Evolutionary conservation across 2,113 vertebrate genomes (phyloP), one percentile per base, ranked within the genome.

Genomic region (Pseudorhombus dupliciocellatus): DNA sequence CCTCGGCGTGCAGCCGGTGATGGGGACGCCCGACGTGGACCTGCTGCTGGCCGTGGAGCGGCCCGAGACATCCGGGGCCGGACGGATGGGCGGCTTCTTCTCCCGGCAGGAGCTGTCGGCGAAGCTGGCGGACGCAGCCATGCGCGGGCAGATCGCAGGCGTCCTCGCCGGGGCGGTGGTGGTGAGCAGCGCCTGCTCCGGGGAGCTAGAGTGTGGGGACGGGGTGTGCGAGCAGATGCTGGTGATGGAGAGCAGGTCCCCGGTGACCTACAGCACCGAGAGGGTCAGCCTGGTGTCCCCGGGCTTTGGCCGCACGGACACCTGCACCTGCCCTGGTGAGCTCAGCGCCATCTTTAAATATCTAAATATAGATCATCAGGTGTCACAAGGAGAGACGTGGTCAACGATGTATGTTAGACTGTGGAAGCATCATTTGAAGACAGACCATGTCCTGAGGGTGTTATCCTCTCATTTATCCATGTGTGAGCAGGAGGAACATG

Each of bases 241-340:
- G 16, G 93, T 92, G 8, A 91, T 97, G 85, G 96, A 98, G 65
- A 91, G 94, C 0, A 92, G 93, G 1, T 93, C 94, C 0, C 85
- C 94, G 60, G 91, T 96, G 89, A 95, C 95, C 61, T 98, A 98
- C 90, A 97, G 94, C 93, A 98, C 96, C 0, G 95, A 97, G 7
- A 94, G 94, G 53, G 91, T 97, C 89, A 97, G 97, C 89, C 94
- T 98, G 21, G 95, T 98, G 79, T 94, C 95, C 1, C 96, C 95
- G 0, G 93, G 93, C 15, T 98, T 98, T 81, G 93, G 93, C 65
- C 90, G 93, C 22, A 96, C 88, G 1, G 95, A 96, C 80, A 94
- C 88, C 65, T 99, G 97, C 87, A 94, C 90, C 70, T 99, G 97
- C 66, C 91, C 94, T 28, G 96, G 97, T 99, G 50, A 79, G 74